Base-by-base conservation (phyloP, 2,113 vertebrate species). In the Pseudorectes ferrugineus region DNA sequence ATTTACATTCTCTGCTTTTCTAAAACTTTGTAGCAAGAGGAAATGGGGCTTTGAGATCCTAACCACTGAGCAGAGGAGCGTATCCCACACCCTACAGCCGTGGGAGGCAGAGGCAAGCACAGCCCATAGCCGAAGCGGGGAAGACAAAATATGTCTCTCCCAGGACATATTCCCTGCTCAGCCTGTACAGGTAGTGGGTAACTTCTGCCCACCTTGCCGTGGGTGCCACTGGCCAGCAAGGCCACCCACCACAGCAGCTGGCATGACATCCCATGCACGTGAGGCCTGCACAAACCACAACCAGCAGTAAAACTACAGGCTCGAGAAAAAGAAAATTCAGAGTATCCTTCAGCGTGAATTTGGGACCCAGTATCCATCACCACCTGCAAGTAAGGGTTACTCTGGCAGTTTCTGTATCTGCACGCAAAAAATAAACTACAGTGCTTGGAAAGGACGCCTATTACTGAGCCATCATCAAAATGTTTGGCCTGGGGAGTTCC, bases 211-310 rank as follows among this genome's bases (percentile, higher is more conserved):
- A 45, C 9, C 3, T 77, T 4, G 1, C 29, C 0, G 1, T 13
- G 8, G 14, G 12, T 71, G 35, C 42, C 43, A 18, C 11, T 5
- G 35, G 61, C 38, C 58, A 38, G 63, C 3, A 0, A 1, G 29
- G 48, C 19, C 38, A 73, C 10, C 14, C 38, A 57, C 24, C 31
- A 7, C 0, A 2, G 67, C 35, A 54, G 40, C 21, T 13, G 17
- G 40, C 10, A 3, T 2, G 19, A 43, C 11, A 21, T 12, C 26
- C 22, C 54, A 15, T 0, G 1, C 1, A 15, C 0, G 0, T 5
- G 29, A 75, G 57, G 40, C 12, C 13, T 35, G 10, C 29, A 59
- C 36, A 80, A 77, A 87, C 9, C 14, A 43, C 16, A 24, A 14
- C 0, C 31, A 24, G 12, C 3, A 48, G 31, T 11, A 54, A 62